Conservation (phyloP, 1,140 invertebrate species). For the Brachystomella parvula region DNA sequence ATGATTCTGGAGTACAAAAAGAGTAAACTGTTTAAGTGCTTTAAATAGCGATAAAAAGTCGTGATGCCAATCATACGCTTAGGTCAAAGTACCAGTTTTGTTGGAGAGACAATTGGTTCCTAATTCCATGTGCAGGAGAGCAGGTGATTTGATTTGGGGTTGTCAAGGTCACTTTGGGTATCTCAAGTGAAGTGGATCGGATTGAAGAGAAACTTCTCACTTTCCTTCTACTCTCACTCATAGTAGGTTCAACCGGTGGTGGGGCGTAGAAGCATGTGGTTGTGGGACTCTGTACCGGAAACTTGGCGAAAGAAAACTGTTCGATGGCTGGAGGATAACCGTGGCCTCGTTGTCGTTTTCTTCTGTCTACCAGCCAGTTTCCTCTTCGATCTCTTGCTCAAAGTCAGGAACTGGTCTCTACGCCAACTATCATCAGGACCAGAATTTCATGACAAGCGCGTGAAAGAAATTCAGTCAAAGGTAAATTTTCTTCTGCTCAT, state of each 20-base stretch:
- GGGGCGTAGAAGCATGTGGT: background rate
- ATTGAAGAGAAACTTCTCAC: too few species aligned
- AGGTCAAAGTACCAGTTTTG: too few species aligned
- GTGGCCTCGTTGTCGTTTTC: slow-evolving; percentile 55
- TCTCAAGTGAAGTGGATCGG: too few species aligned
- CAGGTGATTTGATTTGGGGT: too few species aligned
- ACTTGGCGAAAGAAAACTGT: slow-evolving; percentile 40
- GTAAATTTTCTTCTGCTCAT: slow-evolving; percentile 35
- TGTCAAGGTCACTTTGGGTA: too few species aligned
- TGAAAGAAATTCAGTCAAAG: slow-evolving; percentile 52
- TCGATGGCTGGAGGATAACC: slow-evolving; percentile 53
- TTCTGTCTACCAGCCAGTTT: slow-evolving; percentile 60
- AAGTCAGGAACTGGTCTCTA: slow-evolving; percentile 45
- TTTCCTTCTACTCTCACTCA: too few species aligned
- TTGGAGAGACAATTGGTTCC: too few species aligned
- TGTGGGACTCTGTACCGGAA: background rate
- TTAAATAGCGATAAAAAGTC: too few species aligned
- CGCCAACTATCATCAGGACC: slow-evolving; percentile 45
- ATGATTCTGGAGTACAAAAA: too few species aligned
- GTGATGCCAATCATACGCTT: too few species aligned
- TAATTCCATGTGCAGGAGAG: too few species aligned
- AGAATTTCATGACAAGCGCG: slow-evolving; percentile 49
- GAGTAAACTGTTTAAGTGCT: background rate
- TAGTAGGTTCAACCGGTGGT: too few species aligned
- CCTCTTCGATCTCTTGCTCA: slow-evolving; percentile 51